These are phyloP conservation scores for Mionectes macconnelli DNA, from an alignment of 2,113 vertebrate genomes.

Conservation along the genomic window DNA sequence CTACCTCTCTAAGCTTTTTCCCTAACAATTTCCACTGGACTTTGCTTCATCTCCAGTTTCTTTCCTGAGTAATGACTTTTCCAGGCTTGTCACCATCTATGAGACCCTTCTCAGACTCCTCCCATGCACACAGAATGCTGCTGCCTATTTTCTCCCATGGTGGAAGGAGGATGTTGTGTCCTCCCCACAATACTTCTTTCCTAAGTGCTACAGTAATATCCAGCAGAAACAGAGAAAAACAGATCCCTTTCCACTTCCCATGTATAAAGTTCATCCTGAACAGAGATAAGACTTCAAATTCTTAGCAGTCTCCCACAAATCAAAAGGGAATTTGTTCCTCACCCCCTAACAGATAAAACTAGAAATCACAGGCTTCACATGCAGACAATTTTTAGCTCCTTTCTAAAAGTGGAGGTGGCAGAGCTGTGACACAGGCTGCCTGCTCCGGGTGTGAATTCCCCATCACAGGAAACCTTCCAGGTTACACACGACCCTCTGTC, in stretches of 20 bases:
- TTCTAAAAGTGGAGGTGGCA: not conserved
- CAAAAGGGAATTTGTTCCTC: not conserved
- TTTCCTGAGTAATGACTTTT: not conserved
- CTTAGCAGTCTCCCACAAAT: not conserved
- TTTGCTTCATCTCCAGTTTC: not conserved
- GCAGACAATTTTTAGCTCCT: not conserved
- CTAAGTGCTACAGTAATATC: not conserved
- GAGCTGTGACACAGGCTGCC: not conserved
- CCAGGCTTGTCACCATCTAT: not conserved
- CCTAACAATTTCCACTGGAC: not conserved
- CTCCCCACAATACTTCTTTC: not conserved
- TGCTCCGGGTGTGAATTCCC: not conserved
- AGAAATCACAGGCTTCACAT: not conserved
- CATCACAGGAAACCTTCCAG: not conserved
- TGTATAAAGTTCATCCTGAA: not conserved
- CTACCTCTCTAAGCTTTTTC: not conserved
- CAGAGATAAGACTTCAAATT: not conserved
- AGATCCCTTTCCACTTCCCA: not conserved
- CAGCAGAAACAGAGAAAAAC: not conserved
- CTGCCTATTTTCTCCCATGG: not conserved
- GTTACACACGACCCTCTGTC: not conserved
- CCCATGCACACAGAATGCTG: not conserved
- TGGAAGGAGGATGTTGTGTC: not conserved
- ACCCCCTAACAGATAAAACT: not conserved
- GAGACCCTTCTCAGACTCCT: not conserved